Evolutionary conservation across 2,888 invertebrate species (phyloP).

Genomic region (Lycocerus yunnanus): DNA sequence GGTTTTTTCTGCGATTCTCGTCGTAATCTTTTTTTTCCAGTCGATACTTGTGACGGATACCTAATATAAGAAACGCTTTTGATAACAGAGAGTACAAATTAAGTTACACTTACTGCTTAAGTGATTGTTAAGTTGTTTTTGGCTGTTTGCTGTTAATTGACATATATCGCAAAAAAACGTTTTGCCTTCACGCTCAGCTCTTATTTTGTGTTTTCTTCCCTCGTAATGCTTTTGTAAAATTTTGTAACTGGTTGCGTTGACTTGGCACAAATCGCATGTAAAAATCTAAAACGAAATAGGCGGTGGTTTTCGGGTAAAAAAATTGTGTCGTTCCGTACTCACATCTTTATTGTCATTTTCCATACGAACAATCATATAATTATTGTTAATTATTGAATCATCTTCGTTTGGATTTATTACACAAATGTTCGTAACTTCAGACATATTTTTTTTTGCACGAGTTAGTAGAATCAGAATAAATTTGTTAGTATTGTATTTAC

Average conservation of each 20-base stretch:
- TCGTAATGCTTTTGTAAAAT: constrained; percentile 51
- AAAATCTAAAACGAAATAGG: constrained; percentile 37
- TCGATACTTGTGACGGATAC: constrained; percentile 21
- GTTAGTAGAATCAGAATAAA: neutral
- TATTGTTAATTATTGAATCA: neutral
- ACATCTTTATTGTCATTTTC: neutral
- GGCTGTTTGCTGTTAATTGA: constrained; percentile 51
- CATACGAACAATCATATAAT: neutral
- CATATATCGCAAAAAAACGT: constrained; percentile 52
- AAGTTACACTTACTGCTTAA: constrained; percentile 48
- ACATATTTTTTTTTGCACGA: neutral
- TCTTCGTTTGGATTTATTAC: neutral
- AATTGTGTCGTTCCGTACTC: neutral
- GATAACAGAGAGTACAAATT: neutral
- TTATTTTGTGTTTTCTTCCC: constrained; percentile 51
- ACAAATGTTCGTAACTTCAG: neutral
- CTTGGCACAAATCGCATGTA: constrained; percentile 51
- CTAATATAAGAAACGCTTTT: neutral
- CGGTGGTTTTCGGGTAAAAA: neutral
- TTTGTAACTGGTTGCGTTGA: constrained; percentile 51
- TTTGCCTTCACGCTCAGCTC: constrained; percentile 50
- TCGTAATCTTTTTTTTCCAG: constrained; percentile 26
- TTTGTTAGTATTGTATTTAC: neutral
- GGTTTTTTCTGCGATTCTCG: constrained; percentile 6
- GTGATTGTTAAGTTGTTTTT: constrained; percentile 53